Percentiles rank a stretch among this genome's conserved stretches.
Evolutionary conservation across 2,113 vertebrate genomes (phyloP).

Genomic region (Hippocampus barbouri): DNA sequence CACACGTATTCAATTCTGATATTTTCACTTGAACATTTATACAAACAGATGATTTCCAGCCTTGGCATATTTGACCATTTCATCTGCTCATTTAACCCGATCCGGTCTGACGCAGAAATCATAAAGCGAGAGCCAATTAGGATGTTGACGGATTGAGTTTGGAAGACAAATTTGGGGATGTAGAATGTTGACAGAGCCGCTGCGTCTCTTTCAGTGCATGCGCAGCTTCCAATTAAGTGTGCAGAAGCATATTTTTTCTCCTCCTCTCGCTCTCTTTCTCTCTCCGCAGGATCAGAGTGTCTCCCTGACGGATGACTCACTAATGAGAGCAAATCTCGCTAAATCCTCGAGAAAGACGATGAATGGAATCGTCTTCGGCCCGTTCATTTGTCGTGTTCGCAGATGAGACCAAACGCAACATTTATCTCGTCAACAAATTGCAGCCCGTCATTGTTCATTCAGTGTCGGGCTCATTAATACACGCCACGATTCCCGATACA

Average conservation of each 20-base stretch:
- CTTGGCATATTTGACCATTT: slow-evolving; percentile 73
- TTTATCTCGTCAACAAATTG: slow-evolving; percentile 66
- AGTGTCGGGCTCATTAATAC: slow-evolving; percentile 16
- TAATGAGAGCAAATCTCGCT: slow-evolving; percentile 69
- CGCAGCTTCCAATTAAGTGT: slow-evolving; percentile 71
- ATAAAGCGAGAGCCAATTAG: slow-evolving; percentile 73
- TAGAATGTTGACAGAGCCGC: slow-evolving; percentile 75
- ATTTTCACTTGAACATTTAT: slow-evolving; percentile 62
- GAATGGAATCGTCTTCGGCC: slow-evolving; percentile 65
- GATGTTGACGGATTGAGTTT: slow-evolving; percentile 78
- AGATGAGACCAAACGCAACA: slow-evolving; percentile 55
- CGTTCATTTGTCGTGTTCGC: slow-evolving; percentile 63
- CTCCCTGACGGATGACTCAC: slow-evolving; percentile 70
- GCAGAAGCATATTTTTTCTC: slow-evolving; percentile 53
- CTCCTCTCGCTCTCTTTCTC: not conserved
- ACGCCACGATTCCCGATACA: not conserved
- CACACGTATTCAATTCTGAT: not conserved
- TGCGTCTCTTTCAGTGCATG: slow-evolving; percentile 69
- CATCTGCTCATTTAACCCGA: slow-evolving; percentile 73
- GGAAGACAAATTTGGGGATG: slow-evolving; percentile 73
- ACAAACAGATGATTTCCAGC: slow-evolving; percentile 68
- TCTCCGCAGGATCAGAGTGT: slow-evolving; percentile 64
- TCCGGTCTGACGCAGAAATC: slow-evolving; percentile 68
- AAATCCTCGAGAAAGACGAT: slow-evolving; percentile 70
- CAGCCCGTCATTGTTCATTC: slow-evolving; percentile 49